Percentiles rank a stretch among this genome's conserved stretches.
These are phyloP conservation scores for Phenganax marumi DNA, from an alignment of 92 coral and sea anemone species.

Conservation along the genomic window DNA sequence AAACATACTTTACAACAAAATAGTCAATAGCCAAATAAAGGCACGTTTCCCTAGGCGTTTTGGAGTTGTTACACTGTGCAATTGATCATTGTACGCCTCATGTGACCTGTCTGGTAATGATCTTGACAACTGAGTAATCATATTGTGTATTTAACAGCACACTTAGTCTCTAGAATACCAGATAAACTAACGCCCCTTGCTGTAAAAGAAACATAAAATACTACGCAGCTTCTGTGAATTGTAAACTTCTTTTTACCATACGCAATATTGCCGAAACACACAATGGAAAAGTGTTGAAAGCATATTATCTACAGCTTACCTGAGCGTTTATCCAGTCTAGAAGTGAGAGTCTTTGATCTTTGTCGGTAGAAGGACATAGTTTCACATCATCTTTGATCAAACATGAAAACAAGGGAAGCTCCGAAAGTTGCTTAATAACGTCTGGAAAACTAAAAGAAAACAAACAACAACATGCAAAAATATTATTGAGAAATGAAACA, in stretches of 20 bases:
- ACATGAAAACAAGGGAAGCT: conserved; percentile 79
- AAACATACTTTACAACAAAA: background rate
- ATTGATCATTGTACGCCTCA: no score
- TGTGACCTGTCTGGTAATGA: no score
- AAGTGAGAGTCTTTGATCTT: conserved; percentile 49
- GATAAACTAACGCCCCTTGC: no score
- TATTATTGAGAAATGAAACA: background rate
- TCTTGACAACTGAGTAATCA: no score
- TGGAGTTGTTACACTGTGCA: background rate
- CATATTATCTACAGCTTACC: conserved; percentile 23
- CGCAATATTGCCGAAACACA: background rate
- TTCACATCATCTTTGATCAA: conserved; percentile 55
- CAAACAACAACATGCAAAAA: background rate
- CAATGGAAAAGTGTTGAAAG: no score
- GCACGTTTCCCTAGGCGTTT: background rate
- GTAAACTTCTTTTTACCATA: no score
- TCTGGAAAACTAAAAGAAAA: conserved; percentile 64
- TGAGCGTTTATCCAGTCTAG: conserved; percentile 99
- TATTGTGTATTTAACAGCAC: background rate
- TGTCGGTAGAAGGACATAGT: background rate
- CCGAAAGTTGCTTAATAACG: conserved; percentile 69
- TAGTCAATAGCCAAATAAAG: background rate
- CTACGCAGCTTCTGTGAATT: no score
- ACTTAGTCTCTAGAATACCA: background rate
- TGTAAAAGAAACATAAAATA: no score